These are phyloP conservation scores for Sciurus carolinensis DNA, from an alignment of 2,797 vertebrate genomes.

Conservation along the genomic window DNA sequence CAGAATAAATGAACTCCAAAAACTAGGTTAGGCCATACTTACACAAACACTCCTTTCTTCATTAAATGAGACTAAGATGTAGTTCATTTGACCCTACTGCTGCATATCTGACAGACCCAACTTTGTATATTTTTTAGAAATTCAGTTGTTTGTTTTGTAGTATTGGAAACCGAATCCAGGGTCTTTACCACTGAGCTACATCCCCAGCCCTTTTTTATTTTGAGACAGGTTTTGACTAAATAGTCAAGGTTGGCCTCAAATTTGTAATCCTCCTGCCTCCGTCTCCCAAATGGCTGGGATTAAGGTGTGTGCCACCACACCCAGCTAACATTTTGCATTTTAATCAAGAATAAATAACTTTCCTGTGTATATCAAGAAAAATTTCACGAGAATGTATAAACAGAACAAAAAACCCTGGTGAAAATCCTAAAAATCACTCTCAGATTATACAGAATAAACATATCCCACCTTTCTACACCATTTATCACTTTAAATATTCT, in stretches of 20 bases:
- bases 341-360: slow-evolving; percentile 23
- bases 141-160: not conserved
- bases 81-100: slow-evolving; percentile 14
- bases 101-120: not conserved
- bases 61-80: slow-evolving; percentile 59
- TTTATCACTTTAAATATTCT: slow-evolving; percentile 71
- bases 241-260: not conserved
- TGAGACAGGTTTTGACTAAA: not conserved
- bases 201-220: not conserved
- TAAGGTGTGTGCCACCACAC: not conserved
- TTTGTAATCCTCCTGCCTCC: too few relatives aligned
- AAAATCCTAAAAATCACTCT: slow-evolving; percentile 60
- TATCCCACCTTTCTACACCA: slow-evolving; percentile 42
- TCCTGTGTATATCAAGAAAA: not conserved
- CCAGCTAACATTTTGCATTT: not conserved
- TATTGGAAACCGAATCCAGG: not conserved
- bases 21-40: slow-evolving; percentile 50
- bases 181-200: not conserved
- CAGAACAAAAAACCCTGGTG: not conserved
- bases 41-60: not conserved
- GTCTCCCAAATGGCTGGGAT: too few relatives aligned
- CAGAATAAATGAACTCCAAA: slow-evolving; percentile 65
- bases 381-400: slow-evolving; percentile 55
- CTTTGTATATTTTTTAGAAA: slow-evolving; percentile 47
- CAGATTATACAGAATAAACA: slow-evolving; percentile 63